Percentiles rank a stretch among this genome's conserved stretches.
Conservation (phyloP, 2,888 invertebrate species). For the Sycophila texana region DNA sequence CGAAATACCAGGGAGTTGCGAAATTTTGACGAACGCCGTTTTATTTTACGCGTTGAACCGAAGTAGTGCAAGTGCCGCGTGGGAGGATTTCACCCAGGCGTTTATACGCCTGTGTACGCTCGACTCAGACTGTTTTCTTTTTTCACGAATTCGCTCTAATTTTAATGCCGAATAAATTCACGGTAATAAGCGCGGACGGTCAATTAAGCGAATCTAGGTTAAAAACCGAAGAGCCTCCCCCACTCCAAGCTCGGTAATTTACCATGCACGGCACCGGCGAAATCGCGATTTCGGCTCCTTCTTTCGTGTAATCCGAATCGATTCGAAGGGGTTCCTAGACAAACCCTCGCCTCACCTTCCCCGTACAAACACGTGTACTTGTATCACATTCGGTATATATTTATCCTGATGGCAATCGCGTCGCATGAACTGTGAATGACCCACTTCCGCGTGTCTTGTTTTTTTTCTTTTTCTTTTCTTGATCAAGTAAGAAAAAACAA, state of each 20-base stretch:
- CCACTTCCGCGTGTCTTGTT: conserved; percentile 25
- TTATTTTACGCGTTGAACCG: neutral
- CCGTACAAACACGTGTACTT: conserved; percentile 21
- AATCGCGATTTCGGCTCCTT: conserved; percentile 31
- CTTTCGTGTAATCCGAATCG: conserved; percentile 31
- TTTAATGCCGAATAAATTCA: conserved; percentile 4
- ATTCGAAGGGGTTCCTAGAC: conserved; percentile 18
- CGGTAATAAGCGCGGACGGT: no score
- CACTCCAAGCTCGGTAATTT: neutral
- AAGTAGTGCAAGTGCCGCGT: no score
- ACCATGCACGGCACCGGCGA: neutral
- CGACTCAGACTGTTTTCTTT: neutral
- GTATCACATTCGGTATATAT: conserved; percentile 15
- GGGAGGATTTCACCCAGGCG: no score
- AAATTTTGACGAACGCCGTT: neutral
- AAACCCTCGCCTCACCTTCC: neutral
- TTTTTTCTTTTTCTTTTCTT: neutral
- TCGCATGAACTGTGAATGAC: conserved; percentile 30
- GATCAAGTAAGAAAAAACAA: neutral
- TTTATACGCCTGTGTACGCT: neutral
- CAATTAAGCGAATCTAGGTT: conserved; percentile 43
- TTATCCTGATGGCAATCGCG: conserved; percentile 31
- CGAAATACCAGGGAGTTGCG: neutral
- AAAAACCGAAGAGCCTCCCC: conserved; percentile 18
- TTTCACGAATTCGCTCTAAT: neutral